Evolutionary conservation across 2,888 invertebrate species (phyloP), one percentile per base, ranked within the genome.

Genomic region (Perdita meconis): DNA sequence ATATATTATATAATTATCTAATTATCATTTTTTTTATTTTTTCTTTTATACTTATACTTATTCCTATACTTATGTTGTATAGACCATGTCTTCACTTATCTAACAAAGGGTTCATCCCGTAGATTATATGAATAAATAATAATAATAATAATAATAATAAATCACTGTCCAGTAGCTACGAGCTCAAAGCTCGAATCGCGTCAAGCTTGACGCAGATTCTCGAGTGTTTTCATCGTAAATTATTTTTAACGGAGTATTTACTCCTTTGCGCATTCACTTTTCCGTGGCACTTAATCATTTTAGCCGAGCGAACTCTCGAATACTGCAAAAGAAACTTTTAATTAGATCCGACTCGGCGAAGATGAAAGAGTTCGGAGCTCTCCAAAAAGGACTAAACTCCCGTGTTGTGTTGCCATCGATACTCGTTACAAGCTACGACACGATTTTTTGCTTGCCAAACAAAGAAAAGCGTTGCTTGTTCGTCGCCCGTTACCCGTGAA

Each of bases 251-350:
- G 19, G 26, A 19, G 0, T 56, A 12, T 53, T 71, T 42, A 24
- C 10, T 19, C 16, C n/a, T 42, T 6, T 30, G 12, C 60, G n/a
- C 3, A 8, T 34, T 51, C 19, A 34, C 40, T 5, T 63, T 19
- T 26, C 12, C 16, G 50, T 13, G 16, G 3, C 4, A 36, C 34
- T 72, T 55, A 64, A 79, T 76, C 47, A 69, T 59, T 83, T 72
- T 56, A 80, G 56, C n/a, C 50, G 22, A 4, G 2, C 16, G 61
- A 30, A 5, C 4, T 16, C 47, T 68, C 24, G 24, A 50, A 67
- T 64, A 51, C 44, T 50, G 51, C 51, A 47, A 24, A 38, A 40
- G 40, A 68, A 83, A 84, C 64, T 83, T 83, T 84, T 84, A 83
- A 84, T 84, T 84, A 71, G 72, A 74, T 63, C 42, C 50, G 24